Evolutionary conservation across 2,888 invertebrate genomes (phyloP), one percentile per base, ranked within the genome.

Genomic region (Pandemis heparana): DNA sequence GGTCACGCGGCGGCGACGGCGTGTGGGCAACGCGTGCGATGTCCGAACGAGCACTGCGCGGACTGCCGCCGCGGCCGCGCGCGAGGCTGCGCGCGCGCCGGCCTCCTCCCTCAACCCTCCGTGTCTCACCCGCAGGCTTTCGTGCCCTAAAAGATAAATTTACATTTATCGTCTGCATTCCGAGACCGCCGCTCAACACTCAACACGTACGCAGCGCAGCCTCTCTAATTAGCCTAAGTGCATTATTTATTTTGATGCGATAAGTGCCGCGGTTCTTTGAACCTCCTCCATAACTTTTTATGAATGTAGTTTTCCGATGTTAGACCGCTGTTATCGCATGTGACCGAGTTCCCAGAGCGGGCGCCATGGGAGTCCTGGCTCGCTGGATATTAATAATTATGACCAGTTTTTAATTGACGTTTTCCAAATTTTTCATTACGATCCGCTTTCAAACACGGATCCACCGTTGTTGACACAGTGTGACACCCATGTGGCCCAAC

Each of bases 41-140:
- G 89, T 86, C 89, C 92, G 92, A 87, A 91, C 90, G 92, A 88
- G 87, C 87, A 90, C 91, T 91, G 87, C 73, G 76, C 76, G 76
- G 78, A 78, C 76, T 78, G 71, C 53, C 70, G 75, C 48, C 41
- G 72, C 63, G 67, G 56, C 70, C 18, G 59, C 64, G 60, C 66
- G 62, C 9, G 16, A 9, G 69, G 67, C 62, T 32, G 71, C 62
- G 75, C 64, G 61, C 59, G 69, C 69, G 69, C 62, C 46, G 46
- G 60, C 59, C 51, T 53, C 65, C 60, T 59, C 71, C 41, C 70
- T 18, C 70, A 61, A 43, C 71, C 66, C 65, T 69, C 60, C 61
- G 65, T 71, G 70, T 53, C 51, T 53, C 56, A 65, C 83, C 85
- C 79, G 83, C 79, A 86, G 87, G 85, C 87, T 87, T 83, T 85